These are phyloP conservation scores for Anabacerthia variegaticeps DNA, from an alignment of 2,797 vertebrate genomes.

Conservation along the genomic window DNA sequence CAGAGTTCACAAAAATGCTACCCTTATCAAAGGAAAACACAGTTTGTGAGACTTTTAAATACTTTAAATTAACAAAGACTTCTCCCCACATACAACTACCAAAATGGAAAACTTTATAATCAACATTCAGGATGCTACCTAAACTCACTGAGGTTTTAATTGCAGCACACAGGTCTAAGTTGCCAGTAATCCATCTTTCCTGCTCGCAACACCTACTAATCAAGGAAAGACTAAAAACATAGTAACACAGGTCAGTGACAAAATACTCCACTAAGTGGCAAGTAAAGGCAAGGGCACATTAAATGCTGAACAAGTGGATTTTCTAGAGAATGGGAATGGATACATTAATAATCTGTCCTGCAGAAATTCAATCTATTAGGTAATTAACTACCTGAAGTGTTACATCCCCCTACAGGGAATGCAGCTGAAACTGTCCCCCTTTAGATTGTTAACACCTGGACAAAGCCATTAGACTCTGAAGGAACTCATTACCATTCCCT, in stretches of 20 bases:
- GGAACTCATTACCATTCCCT: neutral
- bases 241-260: neutral
- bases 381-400: neutral
- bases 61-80: neutral
- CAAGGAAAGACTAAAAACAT: neutral
- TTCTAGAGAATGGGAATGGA: neutral
- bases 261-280: neutral
- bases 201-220: neutral
- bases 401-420: neutral
- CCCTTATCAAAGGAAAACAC: neutral
- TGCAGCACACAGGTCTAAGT: neutral
- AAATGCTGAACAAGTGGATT: neutral
- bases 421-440: neutral
- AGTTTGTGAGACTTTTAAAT: neutral
- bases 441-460: constrained; percentile 14
- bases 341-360: neutral
- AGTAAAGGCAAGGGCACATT: neutral
- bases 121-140: neutral
- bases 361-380: constrained; percentile 7
- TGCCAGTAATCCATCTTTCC: neutral
- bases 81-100: neutral
- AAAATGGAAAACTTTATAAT: neutral
- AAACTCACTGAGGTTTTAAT: neutral
- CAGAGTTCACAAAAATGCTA: neutral
- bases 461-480: neutral